Conservation (phyloP, 1,140 invertebrate species). For the Drosophila tristis region DNA sequence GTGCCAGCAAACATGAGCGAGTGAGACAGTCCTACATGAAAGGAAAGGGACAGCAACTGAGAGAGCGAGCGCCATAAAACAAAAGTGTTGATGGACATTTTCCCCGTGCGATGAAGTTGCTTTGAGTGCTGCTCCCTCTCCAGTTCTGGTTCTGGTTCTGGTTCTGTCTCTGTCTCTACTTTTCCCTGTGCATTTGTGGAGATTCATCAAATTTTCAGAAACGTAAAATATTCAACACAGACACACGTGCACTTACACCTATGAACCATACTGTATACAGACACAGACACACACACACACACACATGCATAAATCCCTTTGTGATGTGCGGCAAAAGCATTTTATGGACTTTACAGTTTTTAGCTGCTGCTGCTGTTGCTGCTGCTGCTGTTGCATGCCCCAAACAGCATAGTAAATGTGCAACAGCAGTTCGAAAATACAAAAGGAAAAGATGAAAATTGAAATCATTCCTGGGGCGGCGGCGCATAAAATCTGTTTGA, state of each 20-base stretch:
- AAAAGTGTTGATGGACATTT: conserved; percentile 81
- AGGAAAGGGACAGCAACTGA: neutral
- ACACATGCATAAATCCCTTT: conserved; percentile 67
- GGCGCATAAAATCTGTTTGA: conserved; percentile 67
- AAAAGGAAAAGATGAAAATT: conserved; percentile 58
- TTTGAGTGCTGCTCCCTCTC: conserved; percentile 56
- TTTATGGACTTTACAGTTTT: conserved; percentile 79
- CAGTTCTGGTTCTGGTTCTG: neutral
- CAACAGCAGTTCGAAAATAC: conserved; percentile 60
- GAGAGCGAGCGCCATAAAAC: conserved; percentile 62
- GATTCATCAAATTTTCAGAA: conserved; percentile 82
- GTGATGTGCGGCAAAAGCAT: conserved; percentile 76
- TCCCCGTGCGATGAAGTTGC: conserved; percentile 67
- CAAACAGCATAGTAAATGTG: conserved; percentile 79
- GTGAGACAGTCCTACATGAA: neutral
- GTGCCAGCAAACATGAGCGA: conserved; percentile 67
- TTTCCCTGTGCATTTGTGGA: conserved; percentile 63
- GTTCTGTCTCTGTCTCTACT: neutral
- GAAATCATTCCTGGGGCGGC: conserved; percentile 53
- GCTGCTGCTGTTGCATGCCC: conserved; percentile 4
- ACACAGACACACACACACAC: conserved; percentile 19
- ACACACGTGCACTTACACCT: conserved; percentile 6
- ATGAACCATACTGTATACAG: neutral
- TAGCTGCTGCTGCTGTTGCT: conserved; percentile 55
- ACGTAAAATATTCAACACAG: conserved; percentile 73